Evolutionary conservation across 2,113 vertebrate species (phyloP), one percentile per base, ranked within the genome.

Genomic region (Poicephalus gulielmi): DNA sequence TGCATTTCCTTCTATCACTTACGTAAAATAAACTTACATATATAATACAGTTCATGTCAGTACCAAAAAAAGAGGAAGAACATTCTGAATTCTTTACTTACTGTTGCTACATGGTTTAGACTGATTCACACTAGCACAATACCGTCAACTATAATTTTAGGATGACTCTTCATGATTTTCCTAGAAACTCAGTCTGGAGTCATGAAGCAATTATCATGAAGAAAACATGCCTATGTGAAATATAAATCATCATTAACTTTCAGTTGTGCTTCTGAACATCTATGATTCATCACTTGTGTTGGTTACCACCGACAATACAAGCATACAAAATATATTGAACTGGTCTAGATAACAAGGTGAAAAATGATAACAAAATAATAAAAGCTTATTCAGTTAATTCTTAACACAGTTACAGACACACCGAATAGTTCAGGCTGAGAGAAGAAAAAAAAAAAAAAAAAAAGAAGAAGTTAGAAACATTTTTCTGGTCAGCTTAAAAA

Each of bases 361-460:
- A 86, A 71, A 86, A 74, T 16, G 2, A 7, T 9, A 35, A 27
- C 6, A 82, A 73, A 78, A 19, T 67, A 71, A 44, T 43, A 50
- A 39, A 73, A 60, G 1, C 3, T 2, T 73, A 43, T 33, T 73
- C 27, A 73, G 17, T 43, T 86, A 39, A 77, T 33, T 7, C 13
- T 39, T 81, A 43, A 66, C 16, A 33, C 5, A 46, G 10, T 57
- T 74, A 20, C 33, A 77, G 80, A 50, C 8, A 73, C 18, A 57
- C 3, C 6, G 12, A 68, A 10, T 15, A 80, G 17, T 25, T 88
- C 43, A 68, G 5, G 7, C 2, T 63, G 24, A 25, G 24, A 9
- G 37, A 39, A 73, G 6, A 15, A 33, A 47, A 43, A 44, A 2
- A 2, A 57, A 81, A 44, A 0, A 1, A 0, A 1, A 44, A 4